phyloP scores from a whole-genome alignment of 2,113 vertebrate genomes.

The Larimichthys crocea region DNA sequence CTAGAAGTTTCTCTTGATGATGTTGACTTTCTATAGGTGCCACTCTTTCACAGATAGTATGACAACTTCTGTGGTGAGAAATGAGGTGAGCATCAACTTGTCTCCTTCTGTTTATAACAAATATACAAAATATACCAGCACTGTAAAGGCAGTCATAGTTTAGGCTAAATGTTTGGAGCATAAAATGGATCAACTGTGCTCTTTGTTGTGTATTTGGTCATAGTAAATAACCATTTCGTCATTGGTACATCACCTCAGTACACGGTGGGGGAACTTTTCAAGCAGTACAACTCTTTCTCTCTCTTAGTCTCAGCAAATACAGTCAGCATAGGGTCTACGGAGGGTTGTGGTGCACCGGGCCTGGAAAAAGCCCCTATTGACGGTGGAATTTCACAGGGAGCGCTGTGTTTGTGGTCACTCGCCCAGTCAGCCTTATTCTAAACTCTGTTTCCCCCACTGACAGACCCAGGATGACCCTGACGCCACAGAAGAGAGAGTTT shows the following conservation, averaged over 20 bases:
- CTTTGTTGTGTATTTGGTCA: not conserved
- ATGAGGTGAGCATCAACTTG: too few relatives aligned
- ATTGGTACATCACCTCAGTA: not conserved
- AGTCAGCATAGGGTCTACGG: conserved; percentile 50
- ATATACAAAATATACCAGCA: not conserved
- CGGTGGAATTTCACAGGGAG: conserved; percentile 65
- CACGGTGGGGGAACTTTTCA: conserved; percentile 10
- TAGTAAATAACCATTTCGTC: not conserved
- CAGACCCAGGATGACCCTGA: conserved; percentile 57
- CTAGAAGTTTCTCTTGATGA: conserved; percentile 1
- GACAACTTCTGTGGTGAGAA: not conserved
- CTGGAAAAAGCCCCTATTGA: conserved; percentile 77
- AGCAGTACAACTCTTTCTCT: conserved; percentile 4
- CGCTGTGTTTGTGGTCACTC: conserved; percentile 62
- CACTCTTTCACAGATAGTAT: not conserved
- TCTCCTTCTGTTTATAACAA: not conserved
- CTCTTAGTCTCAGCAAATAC: conserved; percentile 49
- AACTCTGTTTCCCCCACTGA: conserved; percentile 9
- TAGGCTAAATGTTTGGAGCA: not conserved
- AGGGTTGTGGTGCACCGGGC: conserved; percentile 60
- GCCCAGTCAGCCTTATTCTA: conserved; percentile 47
- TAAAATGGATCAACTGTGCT: not conserved
- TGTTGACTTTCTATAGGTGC: conserved; percentile 24
- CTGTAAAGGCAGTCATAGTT: conserved; percentile 9
- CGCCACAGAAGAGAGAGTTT: conserved; percentile 29